phyloP scores from a whole-genome alignment of 2,888 invertebrate species.

The Agriopis aurantiaria region DNA sequence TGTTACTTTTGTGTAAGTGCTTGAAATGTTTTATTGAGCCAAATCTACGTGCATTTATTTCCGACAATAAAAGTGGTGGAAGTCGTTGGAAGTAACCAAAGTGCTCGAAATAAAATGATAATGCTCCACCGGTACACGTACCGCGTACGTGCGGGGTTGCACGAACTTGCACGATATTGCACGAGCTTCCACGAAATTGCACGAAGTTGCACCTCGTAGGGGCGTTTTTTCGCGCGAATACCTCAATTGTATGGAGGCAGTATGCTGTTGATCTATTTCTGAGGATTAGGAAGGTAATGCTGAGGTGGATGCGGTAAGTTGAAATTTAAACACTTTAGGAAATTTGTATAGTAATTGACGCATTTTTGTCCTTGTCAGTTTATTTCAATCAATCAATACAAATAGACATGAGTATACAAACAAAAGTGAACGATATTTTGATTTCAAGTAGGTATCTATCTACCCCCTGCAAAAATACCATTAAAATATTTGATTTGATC shows the following conservation, averaged over 20 bases:
- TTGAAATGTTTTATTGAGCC: constrained; percentile 1
- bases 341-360: too few relatives aligned
- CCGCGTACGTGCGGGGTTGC: constrained; percentile 38
- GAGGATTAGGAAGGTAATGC: neutral
- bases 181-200: constrained; percentile 31
- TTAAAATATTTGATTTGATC: too few relatives aligned
- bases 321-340: too few relatives aligned
- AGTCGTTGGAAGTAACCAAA: constrained; percentile 27
- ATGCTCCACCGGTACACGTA: constrained; percentile 38
- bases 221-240: constrained; percentile 46
- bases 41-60: neutral
- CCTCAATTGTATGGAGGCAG: constrained; percentile 43
- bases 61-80: constrained; percentile 24
- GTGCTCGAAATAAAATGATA: constrained; percentile 38
- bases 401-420: too few relatives aligned
- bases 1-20: neutral
- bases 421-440: too few relatives aligned
- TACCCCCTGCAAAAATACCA: too few relatives aligned
- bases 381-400: too few relatives aligned
- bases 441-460: too few relatives aligned
- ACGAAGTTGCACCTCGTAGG: constrained; percentile 39
- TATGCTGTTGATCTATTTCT: constrained; percentile 35
- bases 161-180: constrained; percentile 24
- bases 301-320: constrained; percentile 15
- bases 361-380: too few relatives aligned